phyloP scores from a whole-genome alignment of 37 sponge, comb jelly and placozoan genomes.

The Aplysina aerophoba region DNA sequence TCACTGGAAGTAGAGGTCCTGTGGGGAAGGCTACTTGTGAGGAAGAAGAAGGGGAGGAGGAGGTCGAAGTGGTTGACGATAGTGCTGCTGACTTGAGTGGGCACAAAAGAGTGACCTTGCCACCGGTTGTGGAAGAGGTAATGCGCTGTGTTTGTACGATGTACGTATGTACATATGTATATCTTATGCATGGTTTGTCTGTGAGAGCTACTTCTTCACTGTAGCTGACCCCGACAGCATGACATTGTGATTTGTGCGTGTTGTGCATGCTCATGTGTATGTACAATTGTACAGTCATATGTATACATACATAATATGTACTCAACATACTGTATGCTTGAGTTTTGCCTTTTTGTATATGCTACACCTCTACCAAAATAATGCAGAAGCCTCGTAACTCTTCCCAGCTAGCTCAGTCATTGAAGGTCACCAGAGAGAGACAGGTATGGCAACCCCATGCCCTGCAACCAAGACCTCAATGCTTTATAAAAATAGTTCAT shows the following conservation, averaged over 20 bases:
- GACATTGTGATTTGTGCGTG: too few species aligned
- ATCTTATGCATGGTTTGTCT: too few species aligned
- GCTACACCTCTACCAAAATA: background rate
- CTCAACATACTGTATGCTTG: too few species aligned
- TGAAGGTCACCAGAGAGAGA: constrained; percentile 11
- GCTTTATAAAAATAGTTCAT: too few species aligned
- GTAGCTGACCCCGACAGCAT: too few species aligned
- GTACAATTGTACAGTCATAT: background rate
- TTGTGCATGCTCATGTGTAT: background rate
- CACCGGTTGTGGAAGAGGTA: constrained; percentile 10
- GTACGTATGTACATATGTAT: too few species aligned
- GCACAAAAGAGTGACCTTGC: background rate
- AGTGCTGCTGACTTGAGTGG: background rate
- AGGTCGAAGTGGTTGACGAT: background rate
- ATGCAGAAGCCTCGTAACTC: background rate
- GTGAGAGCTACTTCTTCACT: too few species aligned
- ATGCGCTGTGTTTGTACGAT: too few species aligned
- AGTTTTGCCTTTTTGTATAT: background rate
- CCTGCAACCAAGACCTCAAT: too few species aligned
- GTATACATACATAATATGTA: too few species aligned
- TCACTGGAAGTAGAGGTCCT: background rate
- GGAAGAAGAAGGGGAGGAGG: background rate
- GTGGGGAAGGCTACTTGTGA: background rate
- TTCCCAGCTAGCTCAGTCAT: constrained; percentile 5
- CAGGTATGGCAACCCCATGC: background rate